Base-by-base conservation (phyloP, 2,797 vertebrate species). In the Hypotaenidia okinawae region DNA sequence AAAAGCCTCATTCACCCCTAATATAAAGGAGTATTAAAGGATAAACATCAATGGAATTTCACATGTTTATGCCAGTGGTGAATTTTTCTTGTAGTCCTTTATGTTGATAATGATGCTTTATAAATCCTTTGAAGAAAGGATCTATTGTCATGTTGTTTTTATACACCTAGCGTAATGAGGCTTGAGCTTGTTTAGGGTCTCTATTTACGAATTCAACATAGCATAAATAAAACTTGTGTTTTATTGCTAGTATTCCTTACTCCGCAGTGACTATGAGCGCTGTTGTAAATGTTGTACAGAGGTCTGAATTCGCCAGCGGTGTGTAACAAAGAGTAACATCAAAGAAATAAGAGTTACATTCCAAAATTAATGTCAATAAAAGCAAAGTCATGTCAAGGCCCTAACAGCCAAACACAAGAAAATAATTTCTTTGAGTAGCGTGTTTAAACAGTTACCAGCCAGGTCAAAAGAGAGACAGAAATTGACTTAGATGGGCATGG, bases 11-110 rank as follows among this genome's bases (percentile, higher is more conserved):
- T 91, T 93, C 73, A 69, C 55, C 37, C 62, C 23, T 49, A 85
- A 80, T 62, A 93, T 68, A 95, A 96, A 93, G 49, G n/a, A 87
- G 27, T 86, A 75, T 94, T 94, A 89, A 89, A 90, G 57, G 66
- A 85, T 66, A 89, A 89, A 91, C 86, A 81, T 89, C 89, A 95
- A 64, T 89, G 54, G 82, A 89, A 91, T 94, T 91, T 57, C 77
- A 8, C 58, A 23, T 95, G 85, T 90, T 95, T 94, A 47, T 84
- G 95, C 49, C 91, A 93, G 30, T 81, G 84, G 87, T 93, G 94
- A 85, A 16, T 94, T 91, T 89, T 92, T 78, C 92, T 85, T 83
- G 52, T 91, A 81, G 51, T 72, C 64, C 54, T 92, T 94, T 84
- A 47, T 61, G 66, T 81, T 87, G 84, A 80, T 92, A 93, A 77